Evolutionary conservation across 2,888 invertebrate genomes (phyloP), one percentile per base, ranked within the genome.

Genomic region (Aethes cnicana): DNA sequence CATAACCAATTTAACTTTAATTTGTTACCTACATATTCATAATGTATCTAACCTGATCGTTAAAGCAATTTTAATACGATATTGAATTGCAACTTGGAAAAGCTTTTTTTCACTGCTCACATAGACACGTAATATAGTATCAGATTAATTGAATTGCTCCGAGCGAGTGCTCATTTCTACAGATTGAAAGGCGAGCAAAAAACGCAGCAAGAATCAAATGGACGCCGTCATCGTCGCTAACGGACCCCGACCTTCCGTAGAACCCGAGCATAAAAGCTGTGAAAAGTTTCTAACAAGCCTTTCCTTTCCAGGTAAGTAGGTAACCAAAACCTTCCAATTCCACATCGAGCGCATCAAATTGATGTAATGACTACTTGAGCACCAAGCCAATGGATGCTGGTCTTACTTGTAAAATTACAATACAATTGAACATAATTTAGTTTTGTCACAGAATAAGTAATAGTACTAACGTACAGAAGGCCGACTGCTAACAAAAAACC

Each of bases 111-210:
- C 35, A 14, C 37, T 11, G 25, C 26, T 33, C 32, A 52, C 47
- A 63, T 58, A 62, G 63, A 64, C 63, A 63, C 58, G 53, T 68
- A 77, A 77, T 72, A 66, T 72, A 74, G 70, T 68, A 61, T 68
- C 46, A 65, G 62, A 69, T 74, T 78, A 77, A 82, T 79, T 80
- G 72, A 77, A 79, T 72, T 64, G 71, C 74, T 66, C 58, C 61
- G 58, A 69, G 69, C 72, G 57, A 69, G 52, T 53, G 57, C 61
- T 61, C 64, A 68, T 72, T 73, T 67, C 62, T 59, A 62, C 63
- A 59, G 63, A 62, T 62, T 60, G 59, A 53, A 64, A 48, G 55
- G 52, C 41, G 33, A 47, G 54, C 53, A 53, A 54, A 72, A 74
- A 74, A 72, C 64, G 53, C 48, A 44, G 39, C 53, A 58, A 56